A percentile compares a stretch with the other conserved stretches of the same genome.
phyloP scores from a whole-genome alignment of 2,113 vertebrate species.

The Nothobranchius kuhntae region DNA sequence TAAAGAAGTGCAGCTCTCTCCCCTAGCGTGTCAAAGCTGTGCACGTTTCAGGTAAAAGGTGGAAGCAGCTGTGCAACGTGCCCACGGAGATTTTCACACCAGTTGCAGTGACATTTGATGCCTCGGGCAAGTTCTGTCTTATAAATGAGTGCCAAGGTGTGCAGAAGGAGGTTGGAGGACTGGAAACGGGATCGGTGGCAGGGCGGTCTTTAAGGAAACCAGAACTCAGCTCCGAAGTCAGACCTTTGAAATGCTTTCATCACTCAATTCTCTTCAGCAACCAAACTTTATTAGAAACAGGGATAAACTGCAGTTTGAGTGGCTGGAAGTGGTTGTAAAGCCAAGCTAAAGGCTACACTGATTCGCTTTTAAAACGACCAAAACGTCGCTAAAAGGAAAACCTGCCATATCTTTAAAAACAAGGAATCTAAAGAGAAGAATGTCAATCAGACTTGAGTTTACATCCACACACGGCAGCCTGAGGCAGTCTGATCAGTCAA shows the following conservation, averaged over 20 bases:
- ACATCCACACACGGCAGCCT: not conserved
- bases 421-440: not conserved
- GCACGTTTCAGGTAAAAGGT: not conserved
- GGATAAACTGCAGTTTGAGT: too few species aligned
- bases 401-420: not conserved
- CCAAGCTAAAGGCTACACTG: too few species aligned
- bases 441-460: not conserved
- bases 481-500: slow-evolving; percentile 1
- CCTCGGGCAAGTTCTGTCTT: not conserved
- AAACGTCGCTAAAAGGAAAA: not conserved
- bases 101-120: slow-evolving; percentile 3
- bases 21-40: not conserved
- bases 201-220: not conserved
- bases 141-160: not conserved
- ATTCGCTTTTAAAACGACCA: too few species aligned
- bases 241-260: not conserved
- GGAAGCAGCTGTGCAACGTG: not conserved
- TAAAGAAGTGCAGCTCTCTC: not conserved
- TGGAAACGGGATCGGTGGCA: not conserved
- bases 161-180: not conserved
- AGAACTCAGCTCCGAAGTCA: not conserved
- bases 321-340: too few species aligned
- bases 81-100: not conserved
- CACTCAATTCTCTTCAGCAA: not conserved
- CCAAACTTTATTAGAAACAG: too few species aligned